Percentiles rank a stretch among this genome's conserved stretches.
phyloP scores from a whole-genome alignment of 2,797 vertebrate genomes.

The Spea hammondii region DNA sequence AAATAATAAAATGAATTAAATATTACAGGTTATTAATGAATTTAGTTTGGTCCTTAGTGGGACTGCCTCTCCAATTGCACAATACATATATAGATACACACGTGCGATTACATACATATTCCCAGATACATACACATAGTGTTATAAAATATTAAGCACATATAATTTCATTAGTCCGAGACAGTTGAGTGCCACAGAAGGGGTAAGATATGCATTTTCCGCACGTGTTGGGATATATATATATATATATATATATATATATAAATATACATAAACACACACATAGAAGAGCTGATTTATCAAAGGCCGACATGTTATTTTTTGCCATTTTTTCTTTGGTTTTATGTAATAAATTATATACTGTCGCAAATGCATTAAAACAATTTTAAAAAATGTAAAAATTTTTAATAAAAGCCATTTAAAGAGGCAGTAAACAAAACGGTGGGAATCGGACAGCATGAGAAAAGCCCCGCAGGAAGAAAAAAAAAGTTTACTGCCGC shows the following conservation, averaged over 20 bases:
- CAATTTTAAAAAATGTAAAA: too few relatives aligned
- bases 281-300: slow-evolving; percentile 1
- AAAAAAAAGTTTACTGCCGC: too few relatives aligned
- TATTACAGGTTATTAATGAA: slow-evolving; percentile 7
- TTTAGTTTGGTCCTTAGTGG: slow-evolving; percentile 37
- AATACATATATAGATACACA: slow-evolving; percentile 25
- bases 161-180: slow-evolving; percentile 4
- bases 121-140: slow-evolving; percentile 24
- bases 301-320: neutral
- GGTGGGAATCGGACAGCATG: too few relatives aligned
- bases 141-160: slow-evolving; percentile 23
- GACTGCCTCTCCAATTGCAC: slow-evolving; percentile 20
- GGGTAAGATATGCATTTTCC: slow-evolving; percentile 2
- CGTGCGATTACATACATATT: slow-evolving; percentile 34
- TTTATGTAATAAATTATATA: neutral
- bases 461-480: too few relatives aligned
- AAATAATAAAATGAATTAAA: slow-evolving; percentile 20
- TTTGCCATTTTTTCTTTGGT: slow-evolving; percentile 6
- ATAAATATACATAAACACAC: slow-evolving; percentile 35
- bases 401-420: too few relatives aligned
- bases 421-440: too few relatives aligned
- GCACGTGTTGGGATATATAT: slow-evolving; percentile 1
- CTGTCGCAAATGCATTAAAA: neutral
- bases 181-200: slow-evolving; percentile 13
- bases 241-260: slow-evolving; percentile 14